Base-by-base conservation (phyloP, 2,888 invertebrate species). In the Lochmaea capreae region DNA sequence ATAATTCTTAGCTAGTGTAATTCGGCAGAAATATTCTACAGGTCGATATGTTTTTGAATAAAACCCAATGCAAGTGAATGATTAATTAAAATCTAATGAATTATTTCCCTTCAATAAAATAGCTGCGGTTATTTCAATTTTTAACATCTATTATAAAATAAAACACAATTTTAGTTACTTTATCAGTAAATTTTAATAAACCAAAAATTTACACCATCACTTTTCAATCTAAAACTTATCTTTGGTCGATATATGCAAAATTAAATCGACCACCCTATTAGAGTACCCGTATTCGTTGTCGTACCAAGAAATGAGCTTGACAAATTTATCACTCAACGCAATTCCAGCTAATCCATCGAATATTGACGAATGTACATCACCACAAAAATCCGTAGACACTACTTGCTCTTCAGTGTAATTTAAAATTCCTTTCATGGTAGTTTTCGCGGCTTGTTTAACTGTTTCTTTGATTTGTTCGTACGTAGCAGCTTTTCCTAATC, bases 241-340 rank as follows among this genome's bases (percentile, higher is more conserved):
- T 83, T 90, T 90, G 78, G 88, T 86, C 81, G 91, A 90, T 92
- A 98, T 97, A 92, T 94, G 96, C 74, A 85, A 85, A 90, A 99
- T 95, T 87, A 99, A 93, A 88, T 99, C 99, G 85, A 99, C 93
- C 83, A 99, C 98, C 87, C 99, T 93, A 93, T 93, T 94, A 84
- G 98, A 98, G 90, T 99, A 99, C 75, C 99, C 99, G 86, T 90
- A 98, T 89, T 99, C 99, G 88, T 99, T 99, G 89, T 99, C 99
- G 88, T 99, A 99, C 99, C 99, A 99, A 82, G 98, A 94, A 88
- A 99, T 95, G 77, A 99, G 93, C 88, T 99, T 99, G 74, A 99
- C 98, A 86, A 99, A 99, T 88, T 93, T 94, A 86, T 96, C 94
- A 87, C 94, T 97, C 79, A 99, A 91, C 80, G 93, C 91, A 88